Evolutionary conservation across 2,888 invertebrate genomes (phyloP).

Genomic region (Hermodice carunculata): DNA sequence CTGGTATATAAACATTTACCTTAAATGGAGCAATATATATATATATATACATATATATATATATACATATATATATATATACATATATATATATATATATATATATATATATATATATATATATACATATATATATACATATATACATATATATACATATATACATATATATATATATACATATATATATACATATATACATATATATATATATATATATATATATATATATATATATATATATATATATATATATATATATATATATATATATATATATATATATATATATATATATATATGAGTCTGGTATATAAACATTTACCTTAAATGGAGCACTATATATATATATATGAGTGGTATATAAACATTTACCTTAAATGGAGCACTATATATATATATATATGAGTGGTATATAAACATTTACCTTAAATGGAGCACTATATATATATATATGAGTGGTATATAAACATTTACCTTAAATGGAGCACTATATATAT

Average conservation of each 20-base stretch:
- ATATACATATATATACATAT: background rate
- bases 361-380: conserved; percentile 68
- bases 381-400: background rate
- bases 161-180: background rate
- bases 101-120: background rate
- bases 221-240: background rate
- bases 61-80: background rate
- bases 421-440: conserved; percentile 56
- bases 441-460: too few relatives aligned
- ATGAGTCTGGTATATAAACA: background rate
- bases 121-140: background rate
- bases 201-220: background rate
- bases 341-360: conserved; percentile 74
- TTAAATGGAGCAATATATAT: background rate
- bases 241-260: conserved; percentile 4
- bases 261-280: background rate
- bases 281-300: background rate
- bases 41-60: background rate
- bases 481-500: too few relatives aligned
- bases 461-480: too few relatives aligned
- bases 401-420: background rate
- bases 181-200: background rate
- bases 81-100: conserved; percentile 4
- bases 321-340: conserved; percentile 63
- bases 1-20: conserved; percentile 73